A percentile compares a stretch with the other conserved stretches of the same genome.
These are phyloP conservation scores for Podocnemis expansa DNA, from an alignment of 2,113 vertebrate genomes.

Conservation along the genomic window DNA sequence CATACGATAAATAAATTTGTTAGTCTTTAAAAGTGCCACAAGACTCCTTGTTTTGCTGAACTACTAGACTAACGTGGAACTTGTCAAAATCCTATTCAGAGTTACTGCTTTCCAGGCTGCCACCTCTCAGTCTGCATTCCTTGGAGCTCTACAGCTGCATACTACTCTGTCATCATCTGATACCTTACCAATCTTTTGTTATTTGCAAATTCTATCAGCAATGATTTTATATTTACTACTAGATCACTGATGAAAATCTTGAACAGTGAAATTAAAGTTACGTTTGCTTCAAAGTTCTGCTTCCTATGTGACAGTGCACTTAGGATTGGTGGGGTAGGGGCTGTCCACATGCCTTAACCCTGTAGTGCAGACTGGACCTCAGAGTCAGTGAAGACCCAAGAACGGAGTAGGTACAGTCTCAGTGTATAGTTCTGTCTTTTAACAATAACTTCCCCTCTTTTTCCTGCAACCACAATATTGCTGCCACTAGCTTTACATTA, in stretches of 20 bases:
- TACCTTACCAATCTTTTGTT: neutral
- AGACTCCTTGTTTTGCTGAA: too few species aligned
- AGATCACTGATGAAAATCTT: neutral
- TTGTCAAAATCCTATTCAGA: neutral
- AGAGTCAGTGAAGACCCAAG: too few species aligned
- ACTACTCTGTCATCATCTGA: neutral
- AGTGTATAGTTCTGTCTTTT: neutral
- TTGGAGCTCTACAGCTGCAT: neutral
- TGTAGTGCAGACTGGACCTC: neutral
- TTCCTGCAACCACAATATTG: neutral
- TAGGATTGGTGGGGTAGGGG: neutral
- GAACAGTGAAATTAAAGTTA: neutral
- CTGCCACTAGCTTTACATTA: neutral
- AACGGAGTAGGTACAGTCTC: neutral
- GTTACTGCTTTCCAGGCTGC: neutral
- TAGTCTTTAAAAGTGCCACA: too few species aligned
- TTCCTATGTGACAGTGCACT: neutral
- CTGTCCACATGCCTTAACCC: neutral
- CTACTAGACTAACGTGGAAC: too few species aligned
- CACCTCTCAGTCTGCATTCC: neutral
- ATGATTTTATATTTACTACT: neutral
- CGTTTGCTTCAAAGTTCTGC: neutral
- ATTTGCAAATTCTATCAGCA: neutral
- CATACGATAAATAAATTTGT: too few species aligned
- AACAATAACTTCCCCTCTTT: neutral